Percentiles rank a stretch among this genome's conserved stretches.
These are phyloP conservation scores for Perca schrenkii DNA, from an alignment of 2,113 vertebrate genomes.

Conservation along the genomic window DNA sequence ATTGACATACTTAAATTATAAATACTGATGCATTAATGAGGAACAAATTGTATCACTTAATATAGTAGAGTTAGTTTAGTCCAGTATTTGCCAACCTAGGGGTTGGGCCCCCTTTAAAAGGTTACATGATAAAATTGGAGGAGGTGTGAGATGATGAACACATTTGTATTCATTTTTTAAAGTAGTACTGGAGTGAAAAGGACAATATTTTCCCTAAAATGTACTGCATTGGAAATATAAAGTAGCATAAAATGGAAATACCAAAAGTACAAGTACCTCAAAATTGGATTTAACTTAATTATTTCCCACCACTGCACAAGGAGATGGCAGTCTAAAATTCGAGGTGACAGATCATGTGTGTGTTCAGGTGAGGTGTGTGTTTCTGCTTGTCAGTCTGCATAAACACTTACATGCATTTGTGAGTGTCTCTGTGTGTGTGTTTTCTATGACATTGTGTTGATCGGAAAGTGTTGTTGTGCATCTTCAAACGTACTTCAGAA, in stretches of 20 bases:
- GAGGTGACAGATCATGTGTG: neutral
- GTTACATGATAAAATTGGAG: neutral
- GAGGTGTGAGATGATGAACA: no score
- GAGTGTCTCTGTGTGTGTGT: neutral
- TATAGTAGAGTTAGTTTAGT: neutral
- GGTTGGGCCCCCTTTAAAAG: neutral
- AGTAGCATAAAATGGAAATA: neutral
- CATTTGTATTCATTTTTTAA: neutral
- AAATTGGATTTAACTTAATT: neutral
- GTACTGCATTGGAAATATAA: neutral
- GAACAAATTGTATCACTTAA: neutral
- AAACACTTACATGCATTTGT: neutral
- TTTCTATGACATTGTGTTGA: neutral
- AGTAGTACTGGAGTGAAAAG: neutral
- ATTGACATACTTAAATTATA: neutral
- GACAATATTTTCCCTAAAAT: neutral
- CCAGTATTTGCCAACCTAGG: neutral
- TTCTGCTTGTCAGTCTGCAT: neutral
- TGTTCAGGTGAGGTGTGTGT: neutral
- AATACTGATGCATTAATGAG: neutral
- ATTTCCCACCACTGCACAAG: neutral
- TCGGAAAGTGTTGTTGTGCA: neutral
- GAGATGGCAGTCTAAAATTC: neutral
- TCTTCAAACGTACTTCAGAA: constrained; percentile 26
- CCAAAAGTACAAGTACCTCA: neutral